phyloP scores from a whole-genome alignment of 2,888 invertebrate species.

The Theodoxus fluviatilis region DNA sequence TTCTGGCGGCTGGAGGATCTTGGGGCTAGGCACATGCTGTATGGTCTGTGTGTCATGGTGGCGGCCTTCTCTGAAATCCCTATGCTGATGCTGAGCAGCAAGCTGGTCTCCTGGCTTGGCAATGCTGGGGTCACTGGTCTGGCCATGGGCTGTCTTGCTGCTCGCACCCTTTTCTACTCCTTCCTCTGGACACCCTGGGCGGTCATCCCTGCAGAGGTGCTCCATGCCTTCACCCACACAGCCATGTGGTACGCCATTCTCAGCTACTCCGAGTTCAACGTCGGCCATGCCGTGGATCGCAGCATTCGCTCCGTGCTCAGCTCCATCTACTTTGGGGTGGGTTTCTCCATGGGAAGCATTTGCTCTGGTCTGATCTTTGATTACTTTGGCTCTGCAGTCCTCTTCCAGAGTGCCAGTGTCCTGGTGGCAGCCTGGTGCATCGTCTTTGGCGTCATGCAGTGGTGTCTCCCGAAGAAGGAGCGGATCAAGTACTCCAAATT shows the following conservation, averaged over 20 bases:
- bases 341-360: slow-evolving; percentile 52
- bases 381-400: slow-evolving; percentile 42
- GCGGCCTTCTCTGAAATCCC: slow-evolving; percentile 56
- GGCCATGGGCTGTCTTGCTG: slow-evolving; percentile 45
- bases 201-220: slow-evolving; percentile 49
- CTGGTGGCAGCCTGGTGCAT: slow-evolving; percentile 46
- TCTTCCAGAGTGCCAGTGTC: slow-evolving; percentile 51
- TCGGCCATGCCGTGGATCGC: slow-evolving; percentile 52
- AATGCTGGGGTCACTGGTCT: slow-evolving; percentile 49
- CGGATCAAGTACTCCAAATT: slow-evolving; percentile 52
- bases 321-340: slow-evolving; percentile 57
- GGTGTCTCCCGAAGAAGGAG: slow-evolving; percentile 46
- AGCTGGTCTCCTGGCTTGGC: slow-evolving; percentile 49
- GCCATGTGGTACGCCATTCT: slow-evolving; percentile 57
- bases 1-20: slow-evolving; percentile 60
- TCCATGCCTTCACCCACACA: slow-evolving; percentile 56
- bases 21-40: slow-evolving; percentile 48
- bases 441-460: slow-evolving; percentile 44
- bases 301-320: slow-evolving; percentile 55
- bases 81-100: slow-evolving; percentile 49
- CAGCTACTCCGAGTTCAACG: slow-evolving; percentile 50
- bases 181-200: slow-evolving; percentile 57
- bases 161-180: slow-evolving; percentile 53
- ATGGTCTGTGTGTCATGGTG: slow-evolving; percentile 54
- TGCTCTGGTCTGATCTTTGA: slow-evolving; percentile 55